A percentile compares a stretch with the other conserved stretches of the same genome.
These are phyloP conservation scores for Semicossyphus pulcher DNA, from an alignment of 2,113 vertebrate genomes.

Conservation along the genomic window DNA sequence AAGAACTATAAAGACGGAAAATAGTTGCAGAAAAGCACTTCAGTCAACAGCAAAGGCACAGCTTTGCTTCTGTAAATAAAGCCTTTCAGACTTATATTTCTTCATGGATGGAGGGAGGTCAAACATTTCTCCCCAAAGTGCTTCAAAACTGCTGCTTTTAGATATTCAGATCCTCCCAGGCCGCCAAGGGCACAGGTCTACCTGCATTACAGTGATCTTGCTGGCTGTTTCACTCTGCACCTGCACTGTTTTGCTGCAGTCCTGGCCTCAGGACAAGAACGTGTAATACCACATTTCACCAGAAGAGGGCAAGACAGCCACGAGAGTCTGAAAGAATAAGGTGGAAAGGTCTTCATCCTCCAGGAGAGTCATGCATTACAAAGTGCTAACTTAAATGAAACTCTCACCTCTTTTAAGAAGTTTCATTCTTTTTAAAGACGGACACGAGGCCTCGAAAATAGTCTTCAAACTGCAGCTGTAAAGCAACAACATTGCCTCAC, in stretches of 20 bases:
- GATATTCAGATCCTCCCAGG: not conserved
- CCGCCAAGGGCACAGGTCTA: not conserved
- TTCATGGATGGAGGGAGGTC: too few species aligned
- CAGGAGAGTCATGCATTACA: not conserved
- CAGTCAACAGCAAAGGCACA: not conserved
- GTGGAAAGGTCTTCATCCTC: too few species aligned
- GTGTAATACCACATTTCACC: constrained; percentile 23
- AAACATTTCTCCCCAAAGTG: not conserved
- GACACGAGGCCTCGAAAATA: not conserved
- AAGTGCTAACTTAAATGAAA: not conserved
- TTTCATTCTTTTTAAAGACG: not conserved
- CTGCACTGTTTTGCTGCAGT: constrained; percentile 48
- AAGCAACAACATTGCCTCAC: constrained; percentile 3
- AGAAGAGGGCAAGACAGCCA: constrained; percentile 51
- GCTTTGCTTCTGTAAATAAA: not conserved
- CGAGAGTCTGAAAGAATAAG: not conserved
- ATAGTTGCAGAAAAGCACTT: not conserved
- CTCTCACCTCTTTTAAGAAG: not conserved
- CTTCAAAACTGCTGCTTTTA: not conserved
- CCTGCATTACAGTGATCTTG: constrained; percentile 15
- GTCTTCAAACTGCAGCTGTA: not conserved
- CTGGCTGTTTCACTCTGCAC: not conserved
- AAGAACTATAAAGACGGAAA: not conserved
- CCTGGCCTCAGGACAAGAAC: constrained; percentile 19
- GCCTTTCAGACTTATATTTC: too few species aligned